Conservation (phyloP, 2,888 invertebrate species). For the Autographa pulchrina region DNA sequence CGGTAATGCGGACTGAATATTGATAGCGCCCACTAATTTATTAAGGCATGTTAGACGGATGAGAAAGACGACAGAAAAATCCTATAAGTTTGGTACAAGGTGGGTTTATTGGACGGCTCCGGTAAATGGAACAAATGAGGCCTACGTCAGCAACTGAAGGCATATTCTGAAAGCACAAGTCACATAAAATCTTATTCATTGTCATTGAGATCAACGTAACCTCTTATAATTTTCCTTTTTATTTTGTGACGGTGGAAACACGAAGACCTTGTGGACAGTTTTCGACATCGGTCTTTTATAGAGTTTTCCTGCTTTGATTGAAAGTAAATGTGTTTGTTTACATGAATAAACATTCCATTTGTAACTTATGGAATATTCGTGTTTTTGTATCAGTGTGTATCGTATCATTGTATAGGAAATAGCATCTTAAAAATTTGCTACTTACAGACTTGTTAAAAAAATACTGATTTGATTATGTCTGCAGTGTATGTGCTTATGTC, state of each 20-base stretch:
- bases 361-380: neutral
- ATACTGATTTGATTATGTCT: no score
- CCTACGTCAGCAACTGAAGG: conserved; percentile 59
- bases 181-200: conserved; percentile 35
- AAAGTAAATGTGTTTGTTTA: conserved; percentile 19
- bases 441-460: no score
- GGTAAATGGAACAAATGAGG: conserved; percentile 70
- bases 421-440: neutral
- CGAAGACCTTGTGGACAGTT: conserved; percentile 23
- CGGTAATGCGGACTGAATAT: conserved; percentile 34
- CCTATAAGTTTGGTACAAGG: conserved; percentile 56
- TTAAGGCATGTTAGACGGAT: conserved; percentile 42
- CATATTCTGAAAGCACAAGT: conserved; percentile 51
- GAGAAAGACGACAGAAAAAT: conserved; percentile 43
- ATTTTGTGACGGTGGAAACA: conserved; percentile 28
- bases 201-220: conserved; percentile 21
- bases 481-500: no score
- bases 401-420: no score
- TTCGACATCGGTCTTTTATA: conserved; percentile 17
- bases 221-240: conserved; percentile 28
- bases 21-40: conserved; percentile 43
- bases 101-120: conserved; percentile 62
- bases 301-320: conserved; percentile 31
- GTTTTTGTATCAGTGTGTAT: no score
- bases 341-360: neutral